Conservation (phyloP, 2,113 vertebrate species). For the Leucopternis melanops region DNA sequence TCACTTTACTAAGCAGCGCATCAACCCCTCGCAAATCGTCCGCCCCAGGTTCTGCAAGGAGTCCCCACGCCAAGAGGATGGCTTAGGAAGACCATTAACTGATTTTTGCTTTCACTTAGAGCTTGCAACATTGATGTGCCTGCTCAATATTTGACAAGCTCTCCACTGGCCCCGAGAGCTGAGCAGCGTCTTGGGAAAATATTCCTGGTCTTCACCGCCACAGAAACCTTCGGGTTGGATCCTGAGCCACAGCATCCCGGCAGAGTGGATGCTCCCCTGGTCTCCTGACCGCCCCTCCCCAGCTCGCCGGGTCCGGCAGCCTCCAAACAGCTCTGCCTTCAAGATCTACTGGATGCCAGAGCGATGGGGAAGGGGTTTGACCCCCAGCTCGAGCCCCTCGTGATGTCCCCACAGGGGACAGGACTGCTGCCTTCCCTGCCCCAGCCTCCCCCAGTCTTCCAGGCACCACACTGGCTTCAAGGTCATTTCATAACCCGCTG, state of each 20-base stretch:
- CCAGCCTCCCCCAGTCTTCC: background rate
- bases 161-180: background rate
- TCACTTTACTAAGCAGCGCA: background rate
- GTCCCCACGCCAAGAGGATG: background rate
- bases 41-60: background rate
- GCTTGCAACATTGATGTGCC: constrained; percentile 25
- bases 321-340: background rate
- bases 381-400: accelerated
- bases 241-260: background rate
- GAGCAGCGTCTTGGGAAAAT: background rate
- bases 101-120: constrained; percentile 57
- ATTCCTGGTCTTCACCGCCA: background rate
- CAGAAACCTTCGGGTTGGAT: background rate
- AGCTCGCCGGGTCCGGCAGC: accelerated
- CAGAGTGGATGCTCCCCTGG: background rate
- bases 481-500: accelerated
- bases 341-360: background rate
- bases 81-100: constrained; percentile 51
- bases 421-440: background rate
- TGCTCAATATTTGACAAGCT: constrained; percentile 52
- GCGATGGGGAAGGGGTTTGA: accelerated
- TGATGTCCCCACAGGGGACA: accelerated
- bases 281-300: accelerated
- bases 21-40: background rate
- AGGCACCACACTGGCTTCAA: accelerated